These are phyloP conservation scores for Euphydryas editha DNA, from an alignment of 2,888 invertebrate species.

Conservation along the genomic window DNA sequence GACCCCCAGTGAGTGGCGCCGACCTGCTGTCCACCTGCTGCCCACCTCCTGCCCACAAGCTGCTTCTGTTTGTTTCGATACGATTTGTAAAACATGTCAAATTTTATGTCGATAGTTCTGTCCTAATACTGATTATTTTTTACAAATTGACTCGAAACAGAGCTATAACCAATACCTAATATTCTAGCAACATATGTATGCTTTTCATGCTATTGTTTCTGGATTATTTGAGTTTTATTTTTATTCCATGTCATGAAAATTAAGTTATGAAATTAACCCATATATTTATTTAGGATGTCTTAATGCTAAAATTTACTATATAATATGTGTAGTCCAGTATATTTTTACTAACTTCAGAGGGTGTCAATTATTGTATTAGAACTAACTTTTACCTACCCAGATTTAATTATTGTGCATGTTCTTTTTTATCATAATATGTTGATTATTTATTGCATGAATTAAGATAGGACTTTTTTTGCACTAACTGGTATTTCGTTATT, in stretches of 20 bases:
- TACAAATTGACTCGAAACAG: constrained; percentile 2
- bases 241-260: background rate
- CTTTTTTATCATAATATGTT: constrained; percentile 53
- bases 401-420: constrained; percentile 31
- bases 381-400: constrained; percentile 38
- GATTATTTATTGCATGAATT: constrained; percentile 73
- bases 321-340: background rate
- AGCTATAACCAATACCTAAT: too few relatives aligned
- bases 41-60: too few relatives aligned
- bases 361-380: constrained; percentile 26
- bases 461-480: constrained; percentile 51
- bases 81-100: background rate
- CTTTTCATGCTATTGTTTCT: background rate
- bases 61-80: background rate
- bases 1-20: constrained; percentile 32
- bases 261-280: too few relatives aligned
- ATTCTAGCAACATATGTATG: constrained; percentile 5
- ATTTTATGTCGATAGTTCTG: background rate
- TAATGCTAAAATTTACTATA: background rate
- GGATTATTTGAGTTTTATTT: constrained; percentile 3
- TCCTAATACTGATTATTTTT: background rate
- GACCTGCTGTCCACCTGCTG: too few relatives aligned
- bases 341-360: constrained; percentile 2
- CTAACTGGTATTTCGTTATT: constrained; percentile 22
- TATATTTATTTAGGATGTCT: background rate